These are phyloP conservation scores for Pelusios castaneus DNA, from an alignment of 2,113 vertebrate genomes.

Conservation along the genomic window DNA sequence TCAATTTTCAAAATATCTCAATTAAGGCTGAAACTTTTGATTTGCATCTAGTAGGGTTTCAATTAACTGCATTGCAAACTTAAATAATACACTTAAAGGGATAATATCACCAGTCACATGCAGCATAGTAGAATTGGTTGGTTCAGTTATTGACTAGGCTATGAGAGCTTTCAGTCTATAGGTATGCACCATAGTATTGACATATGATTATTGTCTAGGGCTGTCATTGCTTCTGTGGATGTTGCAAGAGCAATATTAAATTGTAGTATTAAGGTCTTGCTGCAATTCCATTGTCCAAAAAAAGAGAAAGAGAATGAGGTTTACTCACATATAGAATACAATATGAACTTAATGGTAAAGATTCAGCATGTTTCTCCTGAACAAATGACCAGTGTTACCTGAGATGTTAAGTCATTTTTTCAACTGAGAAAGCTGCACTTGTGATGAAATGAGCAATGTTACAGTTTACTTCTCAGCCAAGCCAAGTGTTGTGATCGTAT, in stretches of 20 bases:
- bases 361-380: conserved; percentile 52
- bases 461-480: conserved; percentile 41
- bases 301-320: conserved; percentile 22
- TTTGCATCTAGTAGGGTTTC: conserved; percentile 88
- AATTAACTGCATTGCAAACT: conserved; percentile 86
- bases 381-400: conserved; percentile 56
- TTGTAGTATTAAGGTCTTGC: conserved; percentile 38
- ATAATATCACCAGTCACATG: conserved; percentile 82
- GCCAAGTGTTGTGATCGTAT: conserved; percentile 53
- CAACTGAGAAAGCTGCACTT: conserved; percentile 51
- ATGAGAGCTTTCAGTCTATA: conserved; percentile 68
- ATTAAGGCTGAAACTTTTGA: conserved; percentile 90
- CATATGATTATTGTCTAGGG: conserved; percentile 52
- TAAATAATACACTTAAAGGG: conserved; percentile 84
- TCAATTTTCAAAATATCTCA: conserved; percentile 96
- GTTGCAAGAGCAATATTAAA: conserved; percentile 58
- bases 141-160: conserved; percentile 69
- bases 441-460: conserved; percentile 44
- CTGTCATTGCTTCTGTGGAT: conserved; percentile 40
- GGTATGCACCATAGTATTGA: conserved; percentile 55
- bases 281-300: conserved; percentile 51
- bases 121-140: conserved; percentile 67
- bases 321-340: conserved; percentile 47
- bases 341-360: conserved; percentile 42
- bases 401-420: conserved; percentile 63